Percentiles rank a stretch among this genome's conserved stretches.
Evolutionary conservation across 37 sponge, comb jelly and placozoan species (phyloP).

Genomic region (Beroe forskalii): DNA sequence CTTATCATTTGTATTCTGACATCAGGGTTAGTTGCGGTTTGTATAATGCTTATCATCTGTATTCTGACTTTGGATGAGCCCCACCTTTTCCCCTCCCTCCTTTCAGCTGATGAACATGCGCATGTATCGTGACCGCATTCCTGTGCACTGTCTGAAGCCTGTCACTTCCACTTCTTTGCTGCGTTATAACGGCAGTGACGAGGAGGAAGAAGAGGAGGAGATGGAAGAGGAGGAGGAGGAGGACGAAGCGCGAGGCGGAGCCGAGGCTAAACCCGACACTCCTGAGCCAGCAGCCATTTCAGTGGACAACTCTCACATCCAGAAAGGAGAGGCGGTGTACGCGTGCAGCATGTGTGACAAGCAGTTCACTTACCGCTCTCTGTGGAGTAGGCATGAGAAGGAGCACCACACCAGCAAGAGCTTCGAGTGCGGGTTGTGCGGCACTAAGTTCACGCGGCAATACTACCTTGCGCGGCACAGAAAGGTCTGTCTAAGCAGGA

Average conservation of each 20-base stretch:
- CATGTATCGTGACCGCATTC: neutral
- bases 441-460: conserved; percentile 55
- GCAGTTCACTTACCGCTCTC: conserved; percentile 60
- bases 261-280: neutral
- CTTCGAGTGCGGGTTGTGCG: conserved; percentile 12
- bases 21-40: too few relatives aligned
- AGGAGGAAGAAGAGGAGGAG: conserved; percentile 59
- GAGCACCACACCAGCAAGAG: conserved; percentile 55
- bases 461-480: conserved; percentile 35
- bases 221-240: conserved; percentile 49
- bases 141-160: conserved; percentile 25
- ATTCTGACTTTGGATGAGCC: too few relatives aligned
- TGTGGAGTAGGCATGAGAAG: conserved; percentile 50
- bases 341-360: conserved; percentile 63
- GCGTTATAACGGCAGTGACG: conserved; percentile 24
- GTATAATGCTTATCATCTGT: too few relatives aligned
- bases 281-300: neutral
- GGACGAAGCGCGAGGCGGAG: neutral
- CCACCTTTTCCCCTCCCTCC: neutral
- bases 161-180: neutral
- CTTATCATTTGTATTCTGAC: too few relatives aligned
- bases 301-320: conserved; percentile 60
- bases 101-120: conserved; percentile 34
- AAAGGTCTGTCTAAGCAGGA: neutral
- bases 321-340: conserved; percentile 63